Base-by-base conservation (phyloP, 2,113 vertebrate species). In the Calyptommatus sinebrachiatus region DNA sequence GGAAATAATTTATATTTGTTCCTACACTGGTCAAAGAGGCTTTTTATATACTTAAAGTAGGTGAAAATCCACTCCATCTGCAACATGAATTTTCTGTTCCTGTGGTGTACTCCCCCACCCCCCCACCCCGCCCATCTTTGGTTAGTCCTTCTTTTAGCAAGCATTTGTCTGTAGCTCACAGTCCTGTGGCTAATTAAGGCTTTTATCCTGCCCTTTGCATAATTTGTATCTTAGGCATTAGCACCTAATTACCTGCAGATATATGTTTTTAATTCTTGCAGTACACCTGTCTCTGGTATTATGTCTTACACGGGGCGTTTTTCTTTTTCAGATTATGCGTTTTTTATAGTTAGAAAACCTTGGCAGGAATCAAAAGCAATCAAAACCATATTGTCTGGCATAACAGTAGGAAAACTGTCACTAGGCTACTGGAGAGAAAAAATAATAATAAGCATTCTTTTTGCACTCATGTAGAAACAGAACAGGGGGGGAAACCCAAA, bases 381-480 rank as follows among this genome's bases (percentile, higher is more conserved):
- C 93, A 92, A 70, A 88, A 89, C 80, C 77, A 70, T 24, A 92
- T 92, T 93, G 92, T 93, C 91, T 94, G 90, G 89, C 77, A 7
- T 68, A 88, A 76, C 76, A 63, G 87, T 75, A 73, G 85, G 79
- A 70, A 81, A 79, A 86, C 76, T 75, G 85, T 61, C 85, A 83
- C 67, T 67, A 80, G 88, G 77, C 84, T 88, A 86, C 82, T 66
- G 80, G 14, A 50, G 14, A 50, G 18, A 57, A 18, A 18, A 87
- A 91, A 83, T 90, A 92, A 92, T 91, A 94, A 91, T 94, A 91
- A 88, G 57, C 76, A 76, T 71, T 83, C 79, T 73, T 79, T 85
- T 77, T 73, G 84, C 87, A 85, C 77, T 88, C 75, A 7, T 72
- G 83, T 85, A 76, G 89, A 83, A 89, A 81, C 50, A 69, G 74